Conservation (phyloP, 2,113 vertebrate genomes). For the Coracopsis vasa region DNA sequence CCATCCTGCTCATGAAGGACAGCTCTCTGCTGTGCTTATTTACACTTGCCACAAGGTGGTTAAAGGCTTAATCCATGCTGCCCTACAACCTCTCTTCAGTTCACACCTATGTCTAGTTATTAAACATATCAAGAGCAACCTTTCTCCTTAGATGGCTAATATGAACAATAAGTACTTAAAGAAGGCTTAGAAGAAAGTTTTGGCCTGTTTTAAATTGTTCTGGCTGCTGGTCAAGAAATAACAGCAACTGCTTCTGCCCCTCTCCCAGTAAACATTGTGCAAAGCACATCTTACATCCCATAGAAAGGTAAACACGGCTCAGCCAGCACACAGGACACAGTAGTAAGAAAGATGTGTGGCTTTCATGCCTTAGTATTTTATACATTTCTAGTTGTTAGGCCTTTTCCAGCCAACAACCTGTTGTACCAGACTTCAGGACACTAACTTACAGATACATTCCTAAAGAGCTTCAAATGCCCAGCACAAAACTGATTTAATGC, state of each 20-base stretch:
- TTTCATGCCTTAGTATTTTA: not conserved
- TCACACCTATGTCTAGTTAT: not conserved
- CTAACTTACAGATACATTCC: not conserved
- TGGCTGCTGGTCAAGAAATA: not conserved
- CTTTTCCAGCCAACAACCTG: not conserved
- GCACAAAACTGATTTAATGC: not conserved
- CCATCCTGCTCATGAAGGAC: not conserved
- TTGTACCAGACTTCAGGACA: not conserved
- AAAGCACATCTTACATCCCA: not conserved
- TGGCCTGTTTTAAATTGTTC: not conserved
- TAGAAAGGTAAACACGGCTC: not conserved
- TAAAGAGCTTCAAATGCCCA: not conserved
- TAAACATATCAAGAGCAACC: not conserved
- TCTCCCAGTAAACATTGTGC: not conserved
- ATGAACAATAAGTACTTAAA: not conserved
- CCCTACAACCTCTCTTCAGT: not conserved
- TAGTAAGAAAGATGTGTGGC: not conserved
- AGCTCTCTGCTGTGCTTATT: not conserved
- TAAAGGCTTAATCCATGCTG: not conserved
- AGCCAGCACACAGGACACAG: rapidly evolving
- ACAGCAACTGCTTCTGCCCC: not conserved
- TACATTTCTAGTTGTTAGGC: not conserved
- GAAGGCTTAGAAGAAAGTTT: not conserved
- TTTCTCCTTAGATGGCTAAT: not conserved
- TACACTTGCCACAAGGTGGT: rapidly evolving